Base-by-base conservation (phyloP, 2,797 vertebrate species). In the Eptatretus atami region DNA sequence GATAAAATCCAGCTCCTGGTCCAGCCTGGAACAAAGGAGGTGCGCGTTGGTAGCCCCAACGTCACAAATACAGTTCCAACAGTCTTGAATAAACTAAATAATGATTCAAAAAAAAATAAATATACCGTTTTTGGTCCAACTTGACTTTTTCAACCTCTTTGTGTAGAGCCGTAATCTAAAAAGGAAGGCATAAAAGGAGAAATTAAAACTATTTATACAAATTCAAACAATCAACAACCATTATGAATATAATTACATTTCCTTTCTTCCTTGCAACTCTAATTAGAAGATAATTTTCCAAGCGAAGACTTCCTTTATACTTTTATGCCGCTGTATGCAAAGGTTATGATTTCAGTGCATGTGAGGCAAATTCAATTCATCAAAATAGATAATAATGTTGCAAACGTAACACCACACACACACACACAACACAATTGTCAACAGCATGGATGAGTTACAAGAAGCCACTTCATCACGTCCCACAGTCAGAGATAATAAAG, bases 101-200 rank as follows among this genome's bases (percentile, higher is more conserved):
- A 44, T 3, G 31, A 44, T 44, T 5, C 4, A 5, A 44, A 44
- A 44, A 44, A 19, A 19, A 19, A 19, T 19, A 19, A 19, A 19
- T 19, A 66, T 68, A 79, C 79, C 81, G 78, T 73, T 81, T 81
- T 72, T 96, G 88, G 71, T 96, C 90, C 71, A 96, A 75, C 73
- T 96, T 96, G 68, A 95, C 86, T 68, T 93, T 96, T 76, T 96
- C 90, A 69, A 94, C 85, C 71, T 96, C 86, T 24, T 83, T 83
- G 66, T 96, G 90, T 63, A 96, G 73, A 0, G 79, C 69, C 1
- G 86, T 94, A 69, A 98, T 95, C 80, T 81, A 69, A 6, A 67
- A 15, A 67, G 60, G 4, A 69, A 2, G 66, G 63, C 64, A 53
- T 12, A 57, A 1, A 24, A 11, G 31, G 31, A 44, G 4, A 44